Percentiles rank a stretch among this genome's conserved stretches.
These are phyloP conservation scores for Thera obeliscata DNA, from an alignment of 2,888 invertebrate genomes.

Conservation along the genomic window DNA sequence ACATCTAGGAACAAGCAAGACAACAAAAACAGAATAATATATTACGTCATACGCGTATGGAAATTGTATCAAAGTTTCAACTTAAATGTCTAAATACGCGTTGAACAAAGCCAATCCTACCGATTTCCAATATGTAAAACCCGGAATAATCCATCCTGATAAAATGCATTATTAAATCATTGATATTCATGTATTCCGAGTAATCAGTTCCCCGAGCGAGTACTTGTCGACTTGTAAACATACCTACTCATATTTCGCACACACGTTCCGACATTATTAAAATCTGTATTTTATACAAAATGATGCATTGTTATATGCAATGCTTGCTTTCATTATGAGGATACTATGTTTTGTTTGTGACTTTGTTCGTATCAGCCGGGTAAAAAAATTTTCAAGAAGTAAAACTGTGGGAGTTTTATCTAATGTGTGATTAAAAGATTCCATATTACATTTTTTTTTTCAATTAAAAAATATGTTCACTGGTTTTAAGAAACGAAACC, in stretches of 20 bases:
- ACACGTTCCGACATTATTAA: slow-evolving; percentile 23
- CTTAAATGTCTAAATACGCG: not conserved
- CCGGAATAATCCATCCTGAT: slow-evolving; percentile 27
- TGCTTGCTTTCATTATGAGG: slow-evolving; percentile 16
- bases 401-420: no score
- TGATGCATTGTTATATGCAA: slow-evolving; percentile 26
- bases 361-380: not conserved
- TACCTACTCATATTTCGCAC: slow-evolving; percentile 44
- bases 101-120: slow-evolving; percentile 1
- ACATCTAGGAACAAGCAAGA: no score
- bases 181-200: slow-evolving; percentile 52
- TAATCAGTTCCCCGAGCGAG: slow-evolving; percentile 47
- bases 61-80: no score
- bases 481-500: not conserved
- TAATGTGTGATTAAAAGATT: not conserved
- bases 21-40: no score
- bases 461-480: not conserved
- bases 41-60: no score
- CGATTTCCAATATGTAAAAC: slow-evolving; percentile 9
- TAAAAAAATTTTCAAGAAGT: not conserved
- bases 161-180: slow-evolving; percentile 47
- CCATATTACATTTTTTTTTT: not conserved
- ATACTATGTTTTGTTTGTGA: not conserved
- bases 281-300: slow-evolving; percentile 33
- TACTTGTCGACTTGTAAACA: slow-evolving; percentile 44